Percentiles rank a stretch among this genome's conserved stretches.
These are phyloP conservation scores for Sternotherus odoratus DNA, from an alignment of 2,797 vertebrate species.

Conservation along the genomic window DNA sequence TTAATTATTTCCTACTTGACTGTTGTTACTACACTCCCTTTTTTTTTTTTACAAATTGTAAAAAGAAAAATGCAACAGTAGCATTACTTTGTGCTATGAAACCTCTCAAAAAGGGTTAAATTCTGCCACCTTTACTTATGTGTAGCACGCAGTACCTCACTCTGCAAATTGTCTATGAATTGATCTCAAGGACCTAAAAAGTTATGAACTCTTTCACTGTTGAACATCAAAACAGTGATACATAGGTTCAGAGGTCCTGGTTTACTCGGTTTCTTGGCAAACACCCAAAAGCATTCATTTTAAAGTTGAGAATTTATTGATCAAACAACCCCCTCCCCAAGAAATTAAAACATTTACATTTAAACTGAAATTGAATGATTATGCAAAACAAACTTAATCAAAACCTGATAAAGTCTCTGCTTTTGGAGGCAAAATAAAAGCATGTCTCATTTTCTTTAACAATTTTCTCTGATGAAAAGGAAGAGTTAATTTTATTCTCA, in stretches of 20 bases:
- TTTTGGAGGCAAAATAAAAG: background rate
- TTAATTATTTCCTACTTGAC: constrained; percentile 12
- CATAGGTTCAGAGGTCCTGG: background rate
- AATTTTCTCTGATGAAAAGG: background rate
- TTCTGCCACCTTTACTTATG: background rate
- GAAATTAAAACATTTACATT: background rate
- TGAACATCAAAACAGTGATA: background rate
- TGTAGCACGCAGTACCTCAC: background rate
- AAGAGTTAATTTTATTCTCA: background rate
- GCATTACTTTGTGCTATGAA: background rate
- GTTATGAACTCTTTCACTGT: background rate
- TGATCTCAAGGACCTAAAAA: background rate
- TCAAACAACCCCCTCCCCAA: background rate
- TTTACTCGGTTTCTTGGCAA: background rate
- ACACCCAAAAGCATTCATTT: background rate
- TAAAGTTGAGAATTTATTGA: background rate
- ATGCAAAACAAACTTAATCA: background rate
- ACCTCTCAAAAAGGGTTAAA: background rate
- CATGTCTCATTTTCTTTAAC: background rate
- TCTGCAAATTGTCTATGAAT: background rate
- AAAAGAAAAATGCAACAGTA: background rate
- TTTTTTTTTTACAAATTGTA: background rate
- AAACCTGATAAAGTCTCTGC: background rate
- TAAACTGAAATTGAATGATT: background rate
- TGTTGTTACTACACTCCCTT: background rate